These are phyloP conservation scores for Elmis aenea DNA, from an alignment of 2,888 invertebrate genomes.

Conservation along the genomic window DNA sequence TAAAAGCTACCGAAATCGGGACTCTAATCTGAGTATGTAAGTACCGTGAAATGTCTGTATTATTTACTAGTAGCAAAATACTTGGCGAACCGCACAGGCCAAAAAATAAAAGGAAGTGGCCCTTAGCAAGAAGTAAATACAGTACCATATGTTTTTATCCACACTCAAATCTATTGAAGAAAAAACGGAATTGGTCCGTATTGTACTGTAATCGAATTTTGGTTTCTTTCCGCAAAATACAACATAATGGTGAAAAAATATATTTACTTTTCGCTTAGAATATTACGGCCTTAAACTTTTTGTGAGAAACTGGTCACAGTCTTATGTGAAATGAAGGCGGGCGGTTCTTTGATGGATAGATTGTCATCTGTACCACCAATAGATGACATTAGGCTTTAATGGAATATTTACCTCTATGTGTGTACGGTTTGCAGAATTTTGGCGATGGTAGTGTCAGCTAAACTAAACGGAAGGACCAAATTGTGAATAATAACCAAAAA, in stretches of 20 bases:
- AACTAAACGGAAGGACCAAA: constrained; percentile 45
- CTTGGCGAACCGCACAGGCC: constrained; percentile 37
- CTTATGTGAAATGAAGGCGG: constrained; percentile 32
- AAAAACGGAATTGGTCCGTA: constrained; percentile 10
- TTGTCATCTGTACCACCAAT: constrained; percentile 23
- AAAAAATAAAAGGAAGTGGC: constrained; percentile 33
- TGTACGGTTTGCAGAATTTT: constrained; percentile 17
- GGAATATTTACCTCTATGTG: background rate
- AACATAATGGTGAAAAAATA: constrained; percentile 38
- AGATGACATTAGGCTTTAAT: constrained; percentile 12
- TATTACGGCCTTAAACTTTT: constrained; percentile 13
- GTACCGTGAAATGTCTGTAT: constrained; percentile 45
- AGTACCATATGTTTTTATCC: constrained; percentile 25
- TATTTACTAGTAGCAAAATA: constrained; percentile 37
- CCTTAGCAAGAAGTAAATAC: constrained; percentile 24
- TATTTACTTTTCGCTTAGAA: constrained; percentile 31
- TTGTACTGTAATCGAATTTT: constrained; percentile 22
- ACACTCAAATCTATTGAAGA: constrained; percentile 6
- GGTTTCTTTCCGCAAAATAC: constrained; percentile 29
- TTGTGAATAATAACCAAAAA: constrained; percentile 32
- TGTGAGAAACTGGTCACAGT: constrained; percentile 22
- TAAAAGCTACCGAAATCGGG: constrained; percentile 37
- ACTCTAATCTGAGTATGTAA: constrained; percentile 38
- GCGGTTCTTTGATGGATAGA: constrained; percentile 39
- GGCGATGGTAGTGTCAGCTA: constrained; percentile 27